Percentiles rank a stretch among this genome's conserved stretches.
phyloP scores from a whole-genome alignment of 2,888 invertebrate genomes.

The Hartigia nigra region DNA sequence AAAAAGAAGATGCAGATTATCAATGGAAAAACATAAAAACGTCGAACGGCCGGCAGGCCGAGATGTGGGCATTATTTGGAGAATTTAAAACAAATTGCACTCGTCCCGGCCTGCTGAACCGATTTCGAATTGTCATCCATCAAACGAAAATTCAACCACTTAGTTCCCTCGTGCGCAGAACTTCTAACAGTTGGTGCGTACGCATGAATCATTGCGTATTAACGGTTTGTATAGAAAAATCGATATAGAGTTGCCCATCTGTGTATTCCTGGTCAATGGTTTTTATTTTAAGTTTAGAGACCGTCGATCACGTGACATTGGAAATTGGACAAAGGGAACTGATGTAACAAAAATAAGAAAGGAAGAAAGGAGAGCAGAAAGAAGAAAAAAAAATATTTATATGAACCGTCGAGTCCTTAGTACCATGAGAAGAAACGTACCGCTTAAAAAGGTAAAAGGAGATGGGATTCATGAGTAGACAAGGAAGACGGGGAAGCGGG shows the following conservation, averaged over 20 bases:
- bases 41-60: constrained; percentile 58
- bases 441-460: constrained; percentile 14
- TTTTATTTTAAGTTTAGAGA: background rate
- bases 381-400: background rate
- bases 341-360: constrained; percentile 26
- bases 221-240: background rate
- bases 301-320: background rate
- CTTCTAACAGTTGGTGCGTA: background rate
- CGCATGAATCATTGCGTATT: background rate
- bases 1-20: background rate
- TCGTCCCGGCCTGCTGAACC: constrained; percentile 67
- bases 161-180: background rate
- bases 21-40: background rate
- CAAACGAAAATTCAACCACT: background rate
- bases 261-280: background rate
- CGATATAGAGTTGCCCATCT: constrained; percentile 1
- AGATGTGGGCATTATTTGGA: constrained; percentile 64
- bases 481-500: background rate
- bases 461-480: background rate
- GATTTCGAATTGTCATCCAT: constrained; percentile 40
- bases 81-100: constrained; percentile 64
- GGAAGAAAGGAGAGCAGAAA: constrained; percentile 11
- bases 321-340: background rate
- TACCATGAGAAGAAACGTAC: background rate
- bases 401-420: background rate